Conservation (phyloP, 2,113 vertebrate species). For the Columbina picui region DNA sequence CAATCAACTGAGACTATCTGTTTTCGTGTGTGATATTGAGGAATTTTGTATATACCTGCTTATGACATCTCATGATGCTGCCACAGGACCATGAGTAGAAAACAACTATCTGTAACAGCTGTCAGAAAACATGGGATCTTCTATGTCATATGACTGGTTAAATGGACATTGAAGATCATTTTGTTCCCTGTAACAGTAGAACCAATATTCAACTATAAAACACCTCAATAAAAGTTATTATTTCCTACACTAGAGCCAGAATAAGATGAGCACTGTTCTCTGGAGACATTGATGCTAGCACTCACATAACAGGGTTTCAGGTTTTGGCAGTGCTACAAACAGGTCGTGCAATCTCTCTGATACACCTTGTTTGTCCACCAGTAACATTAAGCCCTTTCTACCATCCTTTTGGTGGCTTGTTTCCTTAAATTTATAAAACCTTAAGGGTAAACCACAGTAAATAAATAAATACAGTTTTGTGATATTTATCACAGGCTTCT, state of each 20-base stretch:
- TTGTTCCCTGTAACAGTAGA: fast-evolving
- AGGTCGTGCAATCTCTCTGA: fast-evolving
- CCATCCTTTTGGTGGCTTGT: neutral
- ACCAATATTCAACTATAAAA: neutral
- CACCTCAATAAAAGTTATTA: neutral
- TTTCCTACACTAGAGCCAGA: neutral
- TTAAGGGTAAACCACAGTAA: neutral
- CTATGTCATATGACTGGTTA: fast-evolving
- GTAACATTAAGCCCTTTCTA: neutral
- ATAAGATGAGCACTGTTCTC: neutral
- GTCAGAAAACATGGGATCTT: neutral
- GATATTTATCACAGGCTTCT: neutral
- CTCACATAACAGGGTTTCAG: neutral
- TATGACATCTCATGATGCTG: neutral
- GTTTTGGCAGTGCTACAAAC: neutral
- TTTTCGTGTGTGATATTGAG: neutral
- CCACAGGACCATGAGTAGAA: neutral
- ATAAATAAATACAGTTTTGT: neutral
- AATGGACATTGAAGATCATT: neutral
- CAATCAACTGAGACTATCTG: neutral
- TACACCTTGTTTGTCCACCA: neutral
- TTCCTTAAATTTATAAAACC: neutral
- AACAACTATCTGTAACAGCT: neutral
- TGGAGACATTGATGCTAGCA: neutral
- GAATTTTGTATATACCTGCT: neutral